Conservation (phyloP, 2,113 vertebrate species). For the Riparia riparia region DNA sequence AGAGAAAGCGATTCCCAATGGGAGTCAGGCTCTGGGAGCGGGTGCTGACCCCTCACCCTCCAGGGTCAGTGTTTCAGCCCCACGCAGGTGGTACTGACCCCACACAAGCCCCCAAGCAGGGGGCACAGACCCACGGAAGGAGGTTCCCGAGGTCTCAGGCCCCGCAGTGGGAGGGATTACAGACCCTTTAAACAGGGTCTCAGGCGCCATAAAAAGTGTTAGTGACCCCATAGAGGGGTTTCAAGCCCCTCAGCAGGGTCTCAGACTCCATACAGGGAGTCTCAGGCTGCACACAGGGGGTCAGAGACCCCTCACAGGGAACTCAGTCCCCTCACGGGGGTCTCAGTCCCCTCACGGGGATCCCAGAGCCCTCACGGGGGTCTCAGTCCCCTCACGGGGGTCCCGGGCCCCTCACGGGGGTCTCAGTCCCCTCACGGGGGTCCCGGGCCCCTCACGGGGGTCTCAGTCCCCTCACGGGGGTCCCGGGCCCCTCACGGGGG, state of each 20-base stretch:
- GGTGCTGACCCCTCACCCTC: not conserved
- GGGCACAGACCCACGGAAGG: not conserved
- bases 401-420: too few species aligned
- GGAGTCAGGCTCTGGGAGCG: not conserved
- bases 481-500: too few species aligned
- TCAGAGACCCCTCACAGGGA: rapidly evolving
- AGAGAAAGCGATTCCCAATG: not conserved
- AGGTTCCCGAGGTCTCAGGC: not conserved
- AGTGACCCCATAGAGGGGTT: not conserved
- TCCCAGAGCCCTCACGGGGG: not conserved
- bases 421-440: rapidly evolving
- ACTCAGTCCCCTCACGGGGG: rapidly evolving
- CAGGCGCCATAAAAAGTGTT: too few species aligned
- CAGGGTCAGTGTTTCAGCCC: not conserved
- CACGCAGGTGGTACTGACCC: not conserved
- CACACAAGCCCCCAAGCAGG: not conserved
- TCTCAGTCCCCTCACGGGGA: too few species aligned
- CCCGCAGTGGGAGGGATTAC: too few species aligned
- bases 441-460: not conserved
- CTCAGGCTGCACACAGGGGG: not conserved
- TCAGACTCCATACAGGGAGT: not conserved
- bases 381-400: too few species aligned
- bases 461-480: too few species aligned
- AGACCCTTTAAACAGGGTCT: too few species aligned
- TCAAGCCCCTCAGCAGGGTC: not conserved